These are phyloP conservation scores for Aotus griseimembra DNA, from an alignment of 2,797 vertebrate species.

Conservation along the genomic window DNA sequence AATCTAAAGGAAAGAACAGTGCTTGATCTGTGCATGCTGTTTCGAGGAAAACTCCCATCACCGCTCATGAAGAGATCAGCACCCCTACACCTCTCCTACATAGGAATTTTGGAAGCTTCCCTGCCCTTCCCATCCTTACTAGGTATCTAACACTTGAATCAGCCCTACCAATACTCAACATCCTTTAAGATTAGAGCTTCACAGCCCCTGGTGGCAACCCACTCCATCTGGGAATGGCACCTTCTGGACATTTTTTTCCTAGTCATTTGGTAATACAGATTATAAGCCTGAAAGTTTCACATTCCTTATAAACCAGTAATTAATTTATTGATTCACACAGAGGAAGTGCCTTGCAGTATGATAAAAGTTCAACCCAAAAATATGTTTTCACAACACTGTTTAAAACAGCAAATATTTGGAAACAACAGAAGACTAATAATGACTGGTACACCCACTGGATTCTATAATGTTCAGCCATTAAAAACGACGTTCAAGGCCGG, in stretches of 20 bases:
- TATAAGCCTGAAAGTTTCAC: background rate
- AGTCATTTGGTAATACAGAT: background rate
- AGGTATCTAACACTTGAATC: background rate
- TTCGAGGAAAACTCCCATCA: background rate
- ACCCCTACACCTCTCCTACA: background rate
- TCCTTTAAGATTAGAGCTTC: background rate
- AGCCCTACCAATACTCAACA: background rate
- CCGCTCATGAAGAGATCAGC: background rate
- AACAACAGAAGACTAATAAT: background rate
- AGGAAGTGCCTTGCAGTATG: background rate
- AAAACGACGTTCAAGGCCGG: background rate
- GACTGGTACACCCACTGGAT: background rate
- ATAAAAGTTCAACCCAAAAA: background rate
- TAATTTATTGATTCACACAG: background rate
- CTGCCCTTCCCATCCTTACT: background rate
- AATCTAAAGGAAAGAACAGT: background rate
- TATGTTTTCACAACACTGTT: background rate
- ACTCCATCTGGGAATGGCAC: background rate
- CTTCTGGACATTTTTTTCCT: background rate
- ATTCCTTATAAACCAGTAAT: background rate
- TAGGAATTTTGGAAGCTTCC: background rate
- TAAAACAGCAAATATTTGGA: background rate
- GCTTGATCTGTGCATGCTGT: fast-evolving
- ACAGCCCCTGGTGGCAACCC: background rate
- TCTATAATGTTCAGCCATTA: background rate